phyloP scores from a whole-genome alignment of 2,888 invertebrate genomes.

The Axea sp. region DNA sequence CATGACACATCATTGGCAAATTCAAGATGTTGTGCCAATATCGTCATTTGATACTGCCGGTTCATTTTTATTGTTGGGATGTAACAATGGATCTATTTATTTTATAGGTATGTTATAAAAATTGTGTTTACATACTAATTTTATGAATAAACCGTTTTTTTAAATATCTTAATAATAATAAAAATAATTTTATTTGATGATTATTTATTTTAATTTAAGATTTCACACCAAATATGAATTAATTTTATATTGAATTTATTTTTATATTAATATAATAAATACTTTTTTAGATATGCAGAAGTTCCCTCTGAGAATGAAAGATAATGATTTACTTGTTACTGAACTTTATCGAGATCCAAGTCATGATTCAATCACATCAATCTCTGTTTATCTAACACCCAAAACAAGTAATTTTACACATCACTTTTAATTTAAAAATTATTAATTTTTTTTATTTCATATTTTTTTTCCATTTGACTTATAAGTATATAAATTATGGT shows the following conservation, averaged over 20 bases:
- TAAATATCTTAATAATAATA: background rate
- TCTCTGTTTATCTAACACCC: slow-evolving; percentile 98
- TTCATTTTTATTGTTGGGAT: slow-evolving; percentile 95
- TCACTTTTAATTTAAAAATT: slow-evolving; percentile 22
- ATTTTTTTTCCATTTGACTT: background rate
- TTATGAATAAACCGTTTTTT: too few relatives aligned
- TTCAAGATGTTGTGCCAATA: slow-evolving; percentile 96
- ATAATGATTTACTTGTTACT: slow-evolving; percentile 98
- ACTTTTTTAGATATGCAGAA: slow-evolving; percentile 99
- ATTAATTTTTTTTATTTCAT: background rate
- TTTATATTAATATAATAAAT: too few relatives aligned
- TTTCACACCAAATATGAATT: too few relatives aligned
- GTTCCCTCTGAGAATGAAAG: slow-evolving; percentile 98
- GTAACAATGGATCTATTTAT: slow-evolving; percentile 97
- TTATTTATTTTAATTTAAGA: too few relatives aligned
- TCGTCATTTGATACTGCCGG: slow-evolving; percentile 98
- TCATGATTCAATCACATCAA: slow-evolving; percentile 97
- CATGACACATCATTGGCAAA: slow-evolving; percentile 99
- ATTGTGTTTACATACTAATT: background rate
- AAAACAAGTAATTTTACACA: slow-evolving; percentile 93
- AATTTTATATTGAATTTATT: too few relatives aligned
- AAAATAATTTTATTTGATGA: too few relatives aligned
- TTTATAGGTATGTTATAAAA: slow-evolving; percentile 88
- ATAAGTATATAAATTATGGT: background rate
- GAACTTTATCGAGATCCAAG: slow-evolving; percentile 97